These are phyloP conservation scores for Meandrina meandrites DNA, from an alignment of 92 coral and sea anemone species.

Conservation along the genomic window DNA sequence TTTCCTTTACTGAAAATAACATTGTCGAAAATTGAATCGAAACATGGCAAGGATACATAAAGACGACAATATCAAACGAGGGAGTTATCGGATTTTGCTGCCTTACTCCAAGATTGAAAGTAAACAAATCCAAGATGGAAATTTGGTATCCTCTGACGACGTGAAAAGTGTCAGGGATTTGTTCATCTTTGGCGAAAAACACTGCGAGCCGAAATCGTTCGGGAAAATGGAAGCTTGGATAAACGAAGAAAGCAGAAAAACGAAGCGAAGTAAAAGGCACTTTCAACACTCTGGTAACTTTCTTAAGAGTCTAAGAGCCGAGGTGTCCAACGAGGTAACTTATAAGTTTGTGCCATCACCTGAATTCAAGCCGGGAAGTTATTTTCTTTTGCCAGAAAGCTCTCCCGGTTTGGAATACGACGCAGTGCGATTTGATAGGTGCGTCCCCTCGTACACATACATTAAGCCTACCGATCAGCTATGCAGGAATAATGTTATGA, in stretches of 20 bases:
- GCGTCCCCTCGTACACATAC: conserved; percentile 22
- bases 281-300: conserved; percentile 23
- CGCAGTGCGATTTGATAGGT: neutral
- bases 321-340: conserved; percentile 8
- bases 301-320: conserved; percentile 22
- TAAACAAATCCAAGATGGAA: conserved; percentile 44
- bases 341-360: conserved; percentile 56
- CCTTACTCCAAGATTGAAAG: conserved; percentile 5
- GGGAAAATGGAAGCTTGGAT: conserved; percentile 34
- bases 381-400: conserved; percentile 49
- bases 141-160: neutral
- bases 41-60: neutral
- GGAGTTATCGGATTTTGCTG: neutral
- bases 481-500: conserved; percentile 39
- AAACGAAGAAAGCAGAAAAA: conserved; percentile 12
- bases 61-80: neutral
- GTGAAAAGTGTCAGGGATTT: conserved; percentile 40
- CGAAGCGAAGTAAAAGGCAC: neutral
- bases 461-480: conserved; percentile 42
- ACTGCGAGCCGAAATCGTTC: conserved; percentile 21
- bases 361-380: conserved; percentile 69
- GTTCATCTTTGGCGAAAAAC: conserved; percentile 45
- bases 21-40: too few relatives aligned
- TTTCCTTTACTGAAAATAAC: neutral
- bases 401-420: conserved; percentile 37